phyloP scores from a whole-genome alignment of 2,113 vertebrate species.

The Festucalex cinctus region DNA sequence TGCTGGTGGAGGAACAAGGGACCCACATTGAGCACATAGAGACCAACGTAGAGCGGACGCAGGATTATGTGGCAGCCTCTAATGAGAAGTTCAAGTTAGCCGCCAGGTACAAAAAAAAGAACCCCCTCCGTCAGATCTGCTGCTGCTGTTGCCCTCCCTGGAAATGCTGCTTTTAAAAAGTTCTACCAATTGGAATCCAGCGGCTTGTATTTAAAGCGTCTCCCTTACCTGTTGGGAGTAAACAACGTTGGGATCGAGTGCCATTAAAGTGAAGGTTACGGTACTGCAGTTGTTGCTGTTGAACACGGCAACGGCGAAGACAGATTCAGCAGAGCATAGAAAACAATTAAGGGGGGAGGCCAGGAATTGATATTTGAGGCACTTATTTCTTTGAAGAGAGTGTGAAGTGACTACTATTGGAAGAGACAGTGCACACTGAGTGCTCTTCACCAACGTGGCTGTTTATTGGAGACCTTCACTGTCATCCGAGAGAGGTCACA shows the following conservation, averaged over 20 bases:
- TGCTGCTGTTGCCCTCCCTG: slow-evolving; percentile 89
- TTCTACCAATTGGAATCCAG: slow-evolving; percentile 15
- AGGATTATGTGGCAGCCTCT: slow-evolving; percentile 80
- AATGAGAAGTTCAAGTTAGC: slow-evolving; percentile 88
- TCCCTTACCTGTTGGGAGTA: slow-evolving; percentile 24
- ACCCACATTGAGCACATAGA: slow-evolving; percentile 86
- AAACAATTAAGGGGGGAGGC: slow-evolving; percentile 55
- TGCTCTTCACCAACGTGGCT: slow-evolving; percentile 46
- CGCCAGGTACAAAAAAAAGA: slow-evolving; percentile 82
- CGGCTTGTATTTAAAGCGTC: slow-evolving; percentile 9
- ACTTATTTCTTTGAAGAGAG: slow-evolving; percentile 55
- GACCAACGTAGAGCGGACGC: slow-evolving; percentile 78
- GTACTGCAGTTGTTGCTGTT: slow-evolving; percentile 27
- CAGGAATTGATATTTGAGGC: slow-evolving; percentile 51
- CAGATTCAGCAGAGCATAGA: slow-evolving; percentile 52
- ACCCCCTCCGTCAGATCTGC: slow-evolving; percentile 81
- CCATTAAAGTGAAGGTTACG: slow-evolving; percentile 37
- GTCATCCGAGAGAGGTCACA: slow-evolving; percentile 59
- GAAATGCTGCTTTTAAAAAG: slow-evolving; percentile 61
- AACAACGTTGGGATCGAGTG: slow-evolving; percentile 24
- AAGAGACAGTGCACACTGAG: slow-evolving; percentile 59
- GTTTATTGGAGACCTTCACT: slow-evolving; percentile 61
- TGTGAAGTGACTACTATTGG: slow-evolving; percentile 43
- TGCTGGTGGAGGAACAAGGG: slow-evolving; percentile 89
- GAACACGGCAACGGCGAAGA: slow-evolving; percentile 35